phyloP scores from a whole-genome alignment of 2,797 vertebrate species.

The Lacerta viridis region DNA sequence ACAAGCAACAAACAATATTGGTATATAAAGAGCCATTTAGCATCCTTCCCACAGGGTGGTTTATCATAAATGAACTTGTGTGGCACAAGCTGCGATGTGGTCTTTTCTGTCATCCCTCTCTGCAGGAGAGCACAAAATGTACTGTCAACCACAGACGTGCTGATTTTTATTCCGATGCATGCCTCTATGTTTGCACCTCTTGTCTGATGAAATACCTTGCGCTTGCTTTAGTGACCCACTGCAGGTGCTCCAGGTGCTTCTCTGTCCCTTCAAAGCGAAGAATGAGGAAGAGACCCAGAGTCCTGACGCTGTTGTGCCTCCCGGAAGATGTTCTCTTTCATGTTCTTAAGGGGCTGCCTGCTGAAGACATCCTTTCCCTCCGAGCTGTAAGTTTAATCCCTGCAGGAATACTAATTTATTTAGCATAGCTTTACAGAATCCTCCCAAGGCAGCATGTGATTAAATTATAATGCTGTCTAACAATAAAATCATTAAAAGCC shows the following conservation, averaged over 20 bases:
- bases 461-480: too few relatives aligned
- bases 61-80: too few relatives aligned
- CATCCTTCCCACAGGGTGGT: too few relatives aligned
- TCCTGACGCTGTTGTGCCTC: conserved; percentile 88
- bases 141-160: not conserved
- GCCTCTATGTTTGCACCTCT: not conserved
- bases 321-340: conserved; percentile 95
- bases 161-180: not conserved
- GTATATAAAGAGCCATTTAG: too few relatives aligned
- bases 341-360: conserved; percentile 92
- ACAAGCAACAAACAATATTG: too few relatives aligned
- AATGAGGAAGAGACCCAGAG: conserved; percentile 85
- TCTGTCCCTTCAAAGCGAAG: conserved; percentile 87
- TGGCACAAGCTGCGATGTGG: too few relatives aligned
- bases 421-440: too few relatives aligned
- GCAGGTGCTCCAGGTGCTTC: conserved; percentile 95
- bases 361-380: conserved; percentile 91
- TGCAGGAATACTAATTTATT: too few relatives aligned
- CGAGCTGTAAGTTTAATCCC: conserved; percentile 88
- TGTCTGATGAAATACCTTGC: not conserved
- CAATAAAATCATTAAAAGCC: too few relatives aligned
- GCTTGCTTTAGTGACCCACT: conserved; percentile 85
- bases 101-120: too few relatives aligned
- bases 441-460: too few relatives aligned
- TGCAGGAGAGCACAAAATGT: not conserved